These are phyloP conservation scores for Apostichopus californicus DNA, from an alignment of 35 echinoderm and acorn worm genomes.

Conservation along the genomic window DNA sequence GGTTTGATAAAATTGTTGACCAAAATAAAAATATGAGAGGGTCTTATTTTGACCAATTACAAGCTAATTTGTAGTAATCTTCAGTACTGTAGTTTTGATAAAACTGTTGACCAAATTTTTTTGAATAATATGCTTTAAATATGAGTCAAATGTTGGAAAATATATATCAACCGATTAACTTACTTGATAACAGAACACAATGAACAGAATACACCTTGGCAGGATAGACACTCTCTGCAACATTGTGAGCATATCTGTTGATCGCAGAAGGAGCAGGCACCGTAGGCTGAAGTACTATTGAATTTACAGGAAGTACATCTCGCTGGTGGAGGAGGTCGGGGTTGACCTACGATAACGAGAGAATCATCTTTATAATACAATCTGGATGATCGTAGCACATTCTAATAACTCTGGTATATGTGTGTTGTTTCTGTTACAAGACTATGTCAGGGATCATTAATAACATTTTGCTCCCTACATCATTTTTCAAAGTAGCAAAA, in stretches of 20 bases:
- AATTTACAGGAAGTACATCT: not conserved
- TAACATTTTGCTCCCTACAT: no score
- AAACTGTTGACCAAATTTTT: not conserved
- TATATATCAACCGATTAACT: not conserved
- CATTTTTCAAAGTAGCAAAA: not conserved
- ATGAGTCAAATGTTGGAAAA: not conserved
- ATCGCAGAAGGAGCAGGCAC: constrained; percentile 25
- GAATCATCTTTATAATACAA: no score
- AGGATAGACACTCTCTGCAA: constrained; percentile 41
- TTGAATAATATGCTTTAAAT: no score
- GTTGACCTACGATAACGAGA: not conserved
- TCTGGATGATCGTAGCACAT: no score
- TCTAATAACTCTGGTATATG: no score
- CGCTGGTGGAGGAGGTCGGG: not conserved
- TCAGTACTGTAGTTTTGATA: no score
- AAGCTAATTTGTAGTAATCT: no score
- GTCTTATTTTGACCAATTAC: no score
- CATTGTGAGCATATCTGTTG: constrained; percentile 28
- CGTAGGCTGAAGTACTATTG: not conserved
- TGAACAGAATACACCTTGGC: constrained; percentile 26
- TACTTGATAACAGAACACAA: constrained; percentile 51
- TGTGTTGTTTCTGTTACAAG: no score
- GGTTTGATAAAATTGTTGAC: no score
- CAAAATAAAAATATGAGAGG: no score
- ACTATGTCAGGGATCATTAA: no score